phyloP scores from a whole-genome alignment of 2,888 invertebrate species.

The Agonopterix alstromeriana region DNA sequence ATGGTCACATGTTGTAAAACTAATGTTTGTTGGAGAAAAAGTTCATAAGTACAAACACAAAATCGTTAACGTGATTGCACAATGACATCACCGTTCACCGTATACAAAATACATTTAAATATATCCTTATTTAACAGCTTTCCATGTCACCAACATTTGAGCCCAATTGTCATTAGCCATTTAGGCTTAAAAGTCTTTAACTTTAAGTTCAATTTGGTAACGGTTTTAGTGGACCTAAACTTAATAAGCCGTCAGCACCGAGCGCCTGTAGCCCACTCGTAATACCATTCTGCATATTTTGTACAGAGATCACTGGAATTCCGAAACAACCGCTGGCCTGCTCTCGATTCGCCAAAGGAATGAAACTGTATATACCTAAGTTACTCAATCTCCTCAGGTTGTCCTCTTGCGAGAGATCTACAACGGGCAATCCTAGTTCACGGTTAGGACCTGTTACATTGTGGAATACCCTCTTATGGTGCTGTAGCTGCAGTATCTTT shows the following conservation, averaged over 20 bases:
- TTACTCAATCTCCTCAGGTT: constrained; percentile 78
- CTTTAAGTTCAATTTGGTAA: constrained; percentile 57
- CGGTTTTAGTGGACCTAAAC: constrained; percentile 83
- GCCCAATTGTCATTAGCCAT: too few relatives aligned
- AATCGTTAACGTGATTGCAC: too few relatives aligned
- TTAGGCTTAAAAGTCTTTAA: neutral
- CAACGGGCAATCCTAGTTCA: constrained; percentile 84
- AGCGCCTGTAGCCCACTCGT: constrained; percentile 77
- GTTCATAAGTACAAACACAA: too few relatives aligned
- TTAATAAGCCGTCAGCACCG: constrained; percentile 82
- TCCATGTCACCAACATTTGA: neutral
- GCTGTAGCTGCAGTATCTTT: constrained; percentile 81
- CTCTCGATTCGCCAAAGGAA: constrained; percentile 81
- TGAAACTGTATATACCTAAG: constrained; percentile 84
- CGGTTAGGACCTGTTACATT: constrained; percentile 59
- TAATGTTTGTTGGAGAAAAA: too few relatives aligned
- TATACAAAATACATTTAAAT: neutral
- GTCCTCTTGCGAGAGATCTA: constrained; percentile 82
- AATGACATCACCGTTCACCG: neutral
- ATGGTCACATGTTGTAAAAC: too few relatives aligned
- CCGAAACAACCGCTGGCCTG: constrained; percentile 81
- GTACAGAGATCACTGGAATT: constrained; percentile 82
- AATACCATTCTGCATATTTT: constrained; percentile 78
- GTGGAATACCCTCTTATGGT: constrained; percentile 70
- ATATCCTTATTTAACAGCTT: neutral